Evolutionary conservation across 2,113 vertebrate genomes (phyloP).

Genomic region (Emberiza fucata): DNA sequence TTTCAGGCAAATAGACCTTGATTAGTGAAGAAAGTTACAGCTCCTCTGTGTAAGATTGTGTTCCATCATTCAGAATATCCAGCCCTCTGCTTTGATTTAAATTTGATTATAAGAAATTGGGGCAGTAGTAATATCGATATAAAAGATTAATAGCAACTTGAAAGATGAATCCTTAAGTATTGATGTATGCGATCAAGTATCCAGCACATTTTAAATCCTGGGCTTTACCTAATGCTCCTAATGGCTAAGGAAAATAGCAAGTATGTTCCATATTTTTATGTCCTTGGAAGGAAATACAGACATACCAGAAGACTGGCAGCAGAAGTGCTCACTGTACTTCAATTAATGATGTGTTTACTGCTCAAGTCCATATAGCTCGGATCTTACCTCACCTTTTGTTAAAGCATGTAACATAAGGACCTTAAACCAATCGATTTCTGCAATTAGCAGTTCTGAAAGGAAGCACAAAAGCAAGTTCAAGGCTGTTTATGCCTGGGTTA

Average conservation of each 20-base stretch:
- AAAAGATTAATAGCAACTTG: background rate
- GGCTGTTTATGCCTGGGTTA: background rate
- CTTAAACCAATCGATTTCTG: background rate
- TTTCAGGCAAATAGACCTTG: background rate
- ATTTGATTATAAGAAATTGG: slow-evolving; percentile 13
- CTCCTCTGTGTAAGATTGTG: background rate
- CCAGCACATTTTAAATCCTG: background rate
- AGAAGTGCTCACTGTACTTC: background rate
- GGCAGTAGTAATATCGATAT: background rate
- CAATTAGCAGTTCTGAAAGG: background rate
- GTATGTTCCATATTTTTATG: background rate
- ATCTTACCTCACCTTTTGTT: background rate
- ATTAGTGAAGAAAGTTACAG: background rate
- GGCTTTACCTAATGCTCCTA: background rate
- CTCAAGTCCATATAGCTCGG: background rate
- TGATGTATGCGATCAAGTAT: background rate
- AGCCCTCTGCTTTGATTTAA: background rate
- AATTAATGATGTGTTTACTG: background rate
- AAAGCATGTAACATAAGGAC: background rate
- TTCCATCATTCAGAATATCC: background rate
- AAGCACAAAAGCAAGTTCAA: background rate
- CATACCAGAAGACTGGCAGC: background rate
- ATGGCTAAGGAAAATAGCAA: background rate
- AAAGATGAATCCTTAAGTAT: background rate
- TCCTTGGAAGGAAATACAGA: background rate